Evolutionary conservation across 2,797 vertebrate species (phyloP).

Genomic region (Vultur gryphus): DNA sequence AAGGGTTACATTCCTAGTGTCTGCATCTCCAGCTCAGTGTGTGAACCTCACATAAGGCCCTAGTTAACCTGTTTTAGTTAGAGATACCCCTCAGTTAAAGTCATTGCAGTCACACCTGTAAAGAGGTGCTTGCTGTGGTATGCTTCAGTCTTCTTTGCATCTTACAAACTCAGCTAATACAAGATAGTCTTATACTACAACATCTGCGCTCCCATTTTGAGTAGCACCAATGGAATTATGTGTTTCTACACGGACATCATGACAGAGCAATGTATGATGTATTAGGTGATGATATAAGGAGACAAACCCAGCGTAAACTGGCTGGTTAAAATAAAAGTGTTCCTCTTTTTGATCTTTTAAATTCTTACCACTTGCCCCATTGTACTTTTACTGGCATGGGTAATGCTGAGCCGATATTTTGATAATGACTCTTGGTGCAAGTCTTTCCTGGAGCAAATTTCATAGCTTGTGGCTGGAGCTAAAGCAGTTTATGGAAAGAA

Average conservation of each 20-base stretch:
- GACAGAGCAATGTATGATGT: not conserved
- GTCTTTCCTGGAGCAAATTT: not conserved
- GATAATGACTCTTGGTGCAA: not conserved
- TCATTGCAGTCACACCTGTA: not conserved
- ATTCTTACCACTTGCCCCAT: not conserved
- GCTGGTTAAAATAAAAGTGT: not conserved
- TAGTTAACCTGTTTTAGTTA: not conserved
- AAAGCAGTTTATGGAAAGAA: not conserved
- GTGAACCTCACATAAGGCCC: not conserved
- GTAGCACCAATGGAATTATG: not conserved
- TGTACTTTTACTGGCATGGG: not conserved
- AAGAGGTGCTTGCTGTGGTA: not conserved
- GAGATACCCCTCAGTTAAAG: not conserved
- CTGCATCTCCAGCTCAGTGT: not conserved
- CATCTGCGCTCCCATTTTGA: not conserved
- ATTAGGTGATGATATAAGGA: not conserved
- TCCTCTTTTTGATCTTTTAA: not conserved
- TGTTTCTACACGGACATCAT: not conserved
- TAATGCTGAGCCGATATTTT: not conserved
- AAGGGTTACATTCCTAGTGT: not conserved
- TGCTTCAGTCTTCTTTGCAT: not conserved
- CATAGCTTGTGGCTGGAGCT: not conserved
- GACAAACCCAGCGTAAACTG: not conserved
- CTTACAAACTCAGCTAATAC: not conserved
- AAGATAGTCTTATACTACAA: not conserved